Conservation (phyloP, 1,140 invertebrate species). For the Aleiodes sp. region DNA sequence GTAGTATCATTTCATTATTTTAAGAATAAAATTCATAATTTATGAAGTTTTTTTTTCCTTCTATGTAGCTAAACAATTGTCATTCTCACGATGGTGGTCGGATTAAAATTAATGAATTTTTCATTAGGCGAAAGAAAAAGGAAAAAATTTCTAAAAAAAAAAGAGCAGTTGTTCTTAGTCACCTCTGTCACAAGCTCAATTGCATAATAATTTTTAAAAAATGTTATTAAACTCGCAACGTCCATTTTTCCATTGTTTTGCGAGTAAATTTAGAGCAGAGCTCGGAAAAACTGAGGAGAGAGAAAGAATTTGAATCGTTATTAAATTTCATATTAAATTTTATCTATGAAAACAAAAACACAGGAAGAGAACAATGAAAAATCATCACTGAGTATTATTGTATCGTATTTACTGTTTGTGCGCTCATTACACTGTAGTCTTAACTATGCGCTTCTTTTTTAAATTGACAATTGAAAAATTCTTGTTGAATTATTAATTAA, state of each 20-base stretch:
- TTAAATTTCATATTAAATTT: slow-evolving; percentile 31
- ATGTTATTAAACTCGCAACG: slow-evolving; percentile 18
- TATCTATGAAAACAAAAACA: slow-evolving; percentile 23
- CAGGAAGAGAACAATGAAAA: background rate
- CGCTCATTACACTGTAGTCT: slow-evolving; percentile 5
- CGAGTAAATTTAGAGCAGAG: background rate
- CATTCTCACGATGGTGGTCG: background rate
- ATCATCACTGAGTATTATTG: background rate
- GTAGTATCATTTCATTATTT: slow-evolving; percentile 11
- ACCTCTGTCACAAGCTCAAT: too few species aligned
- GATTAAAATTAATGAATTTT: slow-evolving; percentile 3
- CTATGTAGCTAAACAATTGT: background rate
- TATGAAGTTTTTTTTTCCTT: background rate
- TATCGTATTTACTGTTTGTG: background rate
- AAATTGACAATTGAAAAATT: slow-evolving; percentile 35
- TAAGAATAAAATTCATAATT: background rate
- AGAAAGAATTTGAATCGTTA: slow-evolving; percentile 18
- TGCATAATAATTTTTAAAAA: slow-evolving; percentile 5
- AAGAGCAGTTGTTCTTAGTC: background rate
- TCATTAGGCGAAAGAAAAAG: background rate
- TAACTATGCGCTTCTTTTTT: slow-evolving; percentile 3
- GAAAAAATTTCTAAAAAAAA: slow-evolving; percentile 2
- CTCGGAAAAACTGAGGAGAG: background rate
- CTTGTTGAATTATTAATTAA: slow-evolving; percentile 40
- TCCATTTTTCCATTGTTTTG: slow-evolving; percentile 21